Percentiles rank a stretch among this genome's conserved stretches.
These are phyloP conservation scores for Pterobdella sp. DNA, from an alignment of 2,888 invertebrate species.

Conservation along the genomic window DNA sequence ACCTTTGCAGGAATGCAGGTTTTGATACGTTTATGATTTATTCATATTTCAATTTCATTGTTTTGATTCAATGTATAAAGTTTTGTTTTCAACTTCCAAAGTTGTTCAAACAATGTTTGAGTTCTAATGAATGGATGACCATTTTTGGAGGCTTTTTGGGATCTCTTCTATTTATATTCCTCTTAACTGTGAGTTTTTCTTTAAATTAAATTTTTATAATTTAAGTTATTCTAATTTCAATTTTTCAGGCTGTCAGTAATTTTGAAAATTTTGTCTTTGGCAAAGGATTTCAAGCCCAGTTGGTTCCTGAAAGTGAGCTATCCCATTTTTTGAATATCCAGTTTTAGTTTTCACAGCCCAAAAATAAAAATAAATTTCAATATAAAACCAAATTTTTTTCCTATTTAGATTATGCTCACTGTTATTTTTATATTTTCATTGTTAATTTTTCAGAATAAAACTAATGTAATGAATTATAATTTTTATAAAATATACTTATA, in stretches of 20 bases:
- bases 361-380: no score
- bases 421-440: no score
- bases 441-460: no score
- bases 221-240: no score
- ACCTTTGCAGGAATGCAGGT: constrained; percentile 80
- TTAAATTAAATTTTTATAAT: constrained; percentile 8
- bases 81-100: background rate
- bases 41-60: no score
- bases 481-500: no score
- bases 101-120: constrained; percentile 73
- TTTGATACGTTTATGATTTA: background rate
- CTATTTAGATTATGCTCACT: no score
- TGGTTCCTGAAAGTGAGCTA: constrained; percentile 68
- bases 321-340: background rate
- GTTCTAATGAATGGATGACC: constrained; percentile 71
- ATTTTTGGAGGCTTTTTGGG: constrained; percentile 82
- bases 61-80: background rate
- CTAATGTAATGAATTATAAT: no score
- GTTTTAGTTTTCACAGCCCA: background rate
- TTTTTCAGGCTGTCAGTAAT: constrained; percentile 71
- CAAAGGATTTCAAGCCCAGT: constrained; percentile 74
- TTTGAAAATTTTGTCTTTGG: constrained; percentile 77
- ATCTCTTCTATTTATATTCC: constrained; percentile 73
- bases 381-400: no score
- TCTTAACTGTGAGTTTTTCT: constrained; percentile 64